A percentile compares a stretch with the other conserved stretches of the same genome.
These are phyloP conservation scores for Cathartes aura DNA, from an alignment of 2,113 vertebrate species.

Conservation along the genomic window DNA sequence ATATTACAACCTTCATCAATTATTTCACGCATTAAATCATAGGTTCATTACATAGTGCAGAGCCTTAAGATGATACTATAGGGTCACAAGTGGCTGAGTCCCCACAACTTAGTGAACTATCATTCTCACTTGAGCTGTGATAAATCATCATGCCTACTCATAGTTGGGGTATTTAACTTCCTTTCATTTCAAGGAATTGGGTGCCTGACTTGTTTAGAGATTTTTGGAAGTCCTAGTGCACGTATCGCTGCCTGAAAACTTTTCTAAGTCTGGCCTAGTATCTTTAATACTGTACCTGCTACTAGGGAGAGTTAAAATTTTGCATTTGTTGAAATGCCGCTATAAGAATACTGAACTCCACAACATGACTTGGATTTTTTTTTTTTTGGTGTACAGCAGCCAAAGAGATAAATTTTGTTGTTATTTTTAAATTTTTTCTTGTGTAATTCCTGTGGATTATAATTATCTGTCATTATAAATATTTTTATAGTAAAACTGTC, in stretches of 20 bases:
- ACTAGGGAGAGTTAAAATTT: background rate
- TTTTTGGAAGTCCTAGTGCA: background rate
- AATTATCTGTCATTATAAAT: constrained; percentile 10
- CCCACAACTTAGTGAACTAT: background rate
- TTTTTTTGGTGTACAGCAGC: background rate
- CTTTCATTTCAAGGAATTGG: background rate
- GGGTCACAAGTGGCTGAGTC: background rate
- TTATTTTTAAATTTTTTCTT: background rate
- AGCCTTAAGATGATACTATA: background rate
- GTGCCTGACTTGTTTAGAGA: background rate
- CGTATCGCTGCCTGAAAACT: background rate
- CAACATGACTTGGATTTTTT: background rate
- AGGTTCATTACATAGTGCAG: background rate
- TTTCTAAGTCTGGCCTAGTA: background rate
- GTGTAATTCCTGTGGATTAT: background rate
- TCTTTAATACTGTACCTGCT: background rate
- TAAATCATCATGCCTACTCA: background rate
- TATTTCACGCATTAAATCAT: background rate
- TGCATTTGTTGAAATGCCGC: background rate
- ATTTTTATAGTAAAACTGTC: background rate
- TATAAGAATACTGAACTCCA: background rate
- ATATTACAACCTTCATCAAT: background rate
- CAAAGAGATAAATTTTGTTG: background rate
- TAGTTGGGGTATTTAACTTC: background rate
- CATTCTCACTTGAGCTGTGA: background rate